Percentiles rank a stretch among this genome's conserved stretches.
Conservation (phyloP, 1,140 invertebrate genomes). For the Drosophila punjabiensis region DNA sequence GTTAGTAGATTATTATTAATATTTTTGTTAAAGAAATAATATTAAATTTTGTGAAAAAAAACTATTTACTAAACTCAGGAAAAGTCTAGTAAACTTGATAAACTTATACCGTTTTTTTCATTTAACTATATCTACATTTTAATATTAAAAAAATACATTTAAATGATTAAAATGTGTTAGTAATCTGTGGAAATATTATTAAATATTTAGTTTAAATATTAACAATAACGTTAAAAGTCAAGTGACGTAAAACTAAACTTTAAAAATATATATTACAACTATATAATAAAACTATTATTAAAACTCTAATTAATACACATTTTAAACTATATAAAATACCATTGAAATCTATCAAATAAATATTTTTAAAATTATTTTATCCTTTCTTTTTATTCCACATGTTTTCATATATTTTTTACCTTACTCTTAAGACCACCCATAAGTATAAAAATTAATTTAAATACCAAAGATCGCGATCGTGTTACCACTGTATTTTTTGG, state of each 20-base stretch:
- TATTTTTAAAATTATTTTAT: not conserved
- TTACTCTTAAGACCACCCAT: constrained; percentile 1
- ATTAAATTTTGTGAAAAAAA: too few relatives aligned
- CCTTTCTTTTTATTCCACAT: not conserved
- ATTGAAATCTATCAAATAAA: not conserved
- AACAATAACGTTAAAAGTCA: not conserved
- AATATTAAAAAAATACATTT: not conserved
- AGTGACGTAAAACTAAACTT: not conserved
- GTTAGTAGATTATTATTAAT: not conserved
- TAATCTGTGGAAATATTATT: not conserved
- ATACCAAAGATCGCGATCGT: constrained; percentile 16
- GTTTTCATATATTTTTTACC: not conserved
- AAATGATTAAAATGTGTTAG: not conserved
- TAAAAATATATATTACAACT: too few relatives aligned
- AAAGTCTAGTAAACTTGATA: too few relatives aligned
- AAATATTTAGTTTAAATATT: not conserved
- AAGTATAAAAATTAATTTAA: constrained; percentile 1
- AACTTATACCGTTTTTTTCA: too few relatives aligned
- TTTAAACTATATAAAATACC: not conserved
- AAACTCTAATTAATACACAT: not conserved
- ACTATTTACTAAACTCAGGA: too few relatives aligned
- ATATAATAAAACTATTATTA: too few relatives aligned
- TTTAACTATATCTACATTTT: too few relatives aligned
- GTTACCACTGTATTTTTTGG: constrained; percentile 43
- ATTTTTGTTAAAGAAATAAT: too few relatives aligned